Conservation (phyloP, 2,113 vertebrate genomes). For the Talpa occidentalis region DNA sequence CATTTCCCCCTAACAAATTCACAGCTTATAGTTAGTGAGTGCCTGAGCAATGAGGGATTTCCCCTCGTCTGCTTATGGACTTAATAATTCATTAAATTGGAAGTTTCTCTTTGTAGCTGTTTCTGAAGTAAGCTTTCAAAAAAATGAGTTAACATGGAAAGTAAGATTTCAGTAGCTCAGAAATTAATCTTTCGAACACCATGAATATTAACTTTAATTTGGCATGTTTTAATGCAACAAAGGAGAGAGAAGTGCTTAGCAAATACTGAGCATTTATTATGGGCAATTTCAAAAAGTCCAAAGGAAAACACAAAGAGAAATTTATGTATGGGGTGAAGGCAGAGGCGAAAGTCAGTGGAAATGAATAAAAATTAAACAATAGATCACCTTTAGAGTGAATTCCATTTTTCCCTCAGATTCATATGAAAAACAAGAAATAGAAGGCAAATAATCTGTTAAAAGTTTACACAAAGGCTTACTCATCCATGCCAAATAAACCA, state of each 20-base stretch:
- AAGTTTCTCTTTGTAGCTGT: not conserved
- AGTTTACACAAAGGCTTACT: constrained; percentile 12
- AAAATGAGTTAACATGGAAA: not conserved
- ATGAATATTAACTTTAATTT: constrained; percentile 59
- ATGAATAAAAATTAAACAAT: constrained; percentile 16
- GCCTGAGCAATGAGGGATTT: not conserved
- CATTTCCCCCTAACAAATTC: too few relatives aligned
- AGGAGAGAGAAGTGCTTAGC: not conserved
- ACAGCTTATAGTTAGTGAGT: not conserved
- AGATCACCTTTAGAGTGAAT: constrained; percentile 1
- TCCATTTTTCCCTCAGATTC: not conserved
- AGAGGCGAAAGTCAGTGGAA: constrained; percentile 11
- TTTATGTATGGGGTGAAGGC: not conserved
- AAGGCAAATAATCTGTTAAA: constrained; percentile 1
- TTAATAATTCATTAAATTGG: constrained; percentile 2
- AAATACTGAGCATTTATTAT: constrained; percentile 49
- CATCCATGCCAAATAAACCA: not conserved
- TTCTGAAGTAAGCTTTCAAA: constrained; percentile 28
- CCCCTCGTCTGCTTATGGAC: not conserved
- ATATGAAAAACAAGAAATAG: constrained; percentile 41
- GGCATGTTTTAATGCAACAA: constrained; percentile 9
- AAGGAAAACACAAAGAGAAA: not conserved
- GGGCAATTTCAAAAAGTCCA: not conserved
- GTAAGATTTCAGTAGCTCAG: not conserved
- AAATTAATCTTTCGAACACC: constrained; percentile 37